Base-by-base conservation (phyloP, 2,888 invertebrate species). In the Cryptosula pallasiana region DNA sequence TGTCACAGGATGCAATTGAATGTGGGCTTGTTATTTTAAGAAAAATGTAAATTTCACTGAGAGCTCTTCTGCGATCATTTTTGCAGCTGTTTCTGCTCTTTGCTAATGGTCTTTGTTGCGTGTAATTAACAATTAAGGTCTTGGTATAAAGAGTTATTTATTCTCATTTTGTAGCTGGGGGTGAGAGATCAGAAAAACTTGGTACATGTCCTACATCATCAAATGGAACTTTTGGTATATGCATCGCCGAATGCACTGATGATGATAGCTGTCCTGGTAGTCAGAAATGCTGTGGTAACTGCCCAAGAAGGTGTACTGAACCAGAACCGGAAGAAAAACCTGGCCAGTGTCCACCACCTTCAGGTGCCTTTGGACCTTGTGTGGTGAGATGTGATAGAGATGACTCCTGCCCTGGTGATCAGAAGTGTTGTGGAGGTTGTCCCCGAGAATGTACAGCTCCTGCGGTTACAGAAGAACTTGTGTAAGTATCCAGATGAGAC, bases 261-360 rank as follows among this genome's bases (percentile, higher is more conserved):
- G 70, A 70, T n/a, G 45, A 27, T 0, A 25, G 35, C 1, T 70
- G 25, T 36, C 1, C n/a, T 0, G 36, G 3, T 1, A 23, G 9
- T 36, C 5, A 35, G 35, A 70, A 70, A 32, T 70, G 70, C 25
- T 36, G 70, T 36, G 70, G 36, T 13, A 70, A 13, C 29, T 70
- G 70, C 9, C 13, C 35, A 70, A 45, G 13, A 36, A 3, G 29
- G 35, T 45, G 45, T 20, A 45, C 45, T 45, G 9, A 5, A 13
- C 9, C 45, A 5, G 45, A 13, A 20, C 5, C 5, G 5, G 45
- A 13, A 13, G 45, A 45, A 13, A 45, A 45, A 45, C 45, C 45
- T 45, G 45, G 45, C 45, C 5, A 20, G 5, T 45, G 45, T 45
- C 45, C 45, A 45, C 9, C 5, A 45, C 5, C 3, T 16, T 23